Evolutionary conservation across 2,888 invertebrate species (phyloP).

Genomic region (Nebria salina): DNA sequence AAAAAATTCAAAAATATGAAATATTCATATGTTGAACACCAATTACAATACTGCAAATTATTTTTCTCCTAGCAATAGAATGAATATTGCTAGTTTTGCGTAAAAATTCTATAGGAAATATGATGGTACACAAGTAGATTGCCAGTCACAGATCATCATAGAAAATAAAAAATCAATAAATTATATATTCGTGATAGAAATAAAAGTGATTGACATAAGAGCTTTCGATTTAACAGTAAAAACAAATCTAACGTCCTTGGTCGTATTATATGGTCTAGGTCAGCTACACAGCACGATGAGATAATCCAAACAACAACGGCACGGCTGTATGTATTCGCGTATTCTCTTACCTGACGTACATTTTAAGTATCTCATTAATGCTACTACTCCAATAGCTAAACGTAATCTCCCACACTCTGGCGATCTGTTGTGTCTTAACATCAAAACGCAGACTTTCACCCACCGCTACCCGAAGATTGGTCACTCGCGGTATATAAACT

Average conservation of each 20-base stretch:
- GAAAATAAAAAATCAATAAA: background rate
- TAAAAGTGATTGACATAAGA: background rate
- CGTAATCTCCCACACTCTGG: conserved; percentile 42
- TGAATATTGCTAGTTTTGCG: too few species aligned
- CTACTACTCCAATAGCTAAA: conserved; percentile 9
- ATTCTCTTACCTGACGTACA: conserved; percentile 16
- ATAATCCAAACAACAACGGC: background rate
- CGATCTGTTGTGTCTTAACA: background rate
- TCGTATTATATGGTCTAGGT: conserved; percentile 32
- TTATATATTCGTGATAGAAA: background rate
- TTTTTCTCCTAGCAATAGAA: too few species aligned
- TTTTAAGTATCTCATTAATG: conserved; percentile 31
- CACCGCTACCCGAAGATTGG: conserved; percentile 21
- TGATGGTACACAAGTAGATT: too few species aligned
- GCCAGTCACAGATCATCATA: too few species aligned
- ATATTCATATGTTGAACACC: too few species aligned
- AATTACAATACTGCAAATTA: too few species aligned
- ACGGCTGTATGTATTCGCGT: background rate
- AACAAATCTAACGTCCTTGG: conserved; percentile 23
- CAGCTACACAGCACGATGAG: conserved; percentile 21
- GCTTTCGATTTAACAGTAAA: background rate
- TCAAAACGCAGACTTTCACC: conserved; percentile 37
- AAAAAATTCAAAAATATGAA: too few species aligned
- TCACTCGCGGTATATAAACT: conserved; percentile 37
- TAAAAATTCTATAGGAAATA: too few species aligned